A percentile compares a stretch with the other conserved stretches of the same genome.
phyloP scores from a whole-genome alignment of 2,888 invertebrate species.

The Ennomos erosarius region DNA sequence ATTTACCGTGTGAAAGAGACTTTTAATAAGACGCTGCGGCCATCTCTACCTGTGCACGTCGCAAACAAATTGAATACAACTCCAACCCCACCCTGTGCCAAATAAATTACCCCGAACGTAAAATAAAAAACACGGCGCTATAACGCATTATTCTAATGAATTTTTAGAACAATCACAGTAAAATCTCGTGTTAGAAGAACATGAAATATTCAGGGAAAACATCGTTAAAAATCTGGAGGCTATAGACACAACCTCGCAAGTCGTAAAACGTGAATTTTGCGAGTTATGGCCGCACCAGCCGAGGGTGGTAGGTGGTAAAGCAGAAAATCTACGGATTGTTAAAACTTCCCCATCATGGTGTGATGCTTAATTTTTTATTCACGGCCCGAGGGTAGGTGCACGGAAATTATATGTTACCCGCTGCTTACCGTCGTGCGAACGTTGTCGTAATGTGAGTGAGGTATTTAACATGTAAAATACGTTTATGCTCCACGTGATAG shows the following conservation, averaged over 20 bases:
- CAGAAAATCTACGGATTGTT: conserved; percentile 33
- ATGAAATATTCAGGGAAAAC: conserved; percentile 39
- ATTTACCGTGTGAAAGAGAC: too few species aligned
- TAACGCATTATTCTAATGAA: conserved; percentile 32
- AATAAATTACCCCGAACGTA: conserved; percentile 5
- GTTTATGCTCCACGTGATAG: conserved; percentile 14
- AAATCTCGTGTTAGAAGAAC: conserved; percentile 38
- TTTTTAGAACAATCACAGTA: conserved; percentile 33
- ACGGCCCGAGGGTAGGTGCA: conserved; percentile 14
- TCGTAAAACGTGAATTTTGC: conserved; percentile 41
- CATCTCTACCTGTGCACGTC: neutral
- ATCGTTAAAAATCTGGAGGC: conserved; percentile 34
- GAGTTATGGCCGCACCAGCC: conserved; percentile 31
- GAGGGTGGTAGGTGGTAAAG: conserved; percentile 27
- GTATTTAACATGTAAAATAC: conserved; percentile 23
- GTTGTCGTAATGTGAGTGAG: conserved; percentile 14
- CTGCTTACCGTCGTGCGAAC: conserved; percentile 3
- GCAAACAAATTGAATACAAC: conserved; percentile 1
- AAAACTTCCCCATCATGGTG: conserved; percentile 31
- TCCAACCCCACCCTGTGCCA: neutral
- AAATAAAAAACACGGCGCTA: conserved; percentile 15
- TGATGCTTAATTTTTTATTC: conserved; percentile 41
- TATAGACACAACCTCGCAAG: conserved; percentile 28
- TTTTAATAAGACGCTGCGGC: too few species aligned
- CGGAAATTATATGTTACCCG: conserved; percentile 9